Percentiles rank a stretch among this genome's conserved stretches.
Conservation (phyloP, 2,888 invertebrate species). For the Philaethria dido region DNA sequence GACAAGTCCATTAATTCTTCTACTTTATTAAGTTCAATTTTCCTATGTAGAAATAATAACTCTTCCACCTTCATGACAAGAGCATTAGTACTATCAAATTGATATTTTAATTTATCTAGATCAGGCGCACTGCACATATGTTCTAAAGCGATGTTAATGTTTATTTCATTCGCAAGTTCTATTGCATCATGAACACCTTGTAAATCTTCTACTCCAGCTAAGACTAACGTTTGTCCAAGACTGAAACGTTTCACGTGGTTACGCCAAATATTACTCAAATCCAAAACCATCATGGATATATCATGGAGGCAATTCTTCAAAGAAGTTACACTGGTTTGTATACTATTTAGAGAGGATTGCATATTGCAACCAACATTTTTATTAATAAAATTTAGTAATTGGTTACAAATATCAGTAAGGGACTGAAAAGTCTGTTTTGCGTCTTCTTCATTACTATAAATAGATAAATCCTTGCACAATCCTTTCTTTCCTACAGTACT, state of each 20-base stretch:
- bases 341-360: neutral
- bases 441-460: neutral
- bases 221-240: slow-evolving; percentile 65
- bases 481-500: neutral
- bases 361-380: slow-evolving; percentile 3
- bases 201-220: slow-evolving; percentile 71
- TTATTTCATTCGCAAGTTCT: slow-evolving; percentile 63
- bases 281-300: slow-evolving; percentile 61
- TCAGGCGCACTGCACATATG: slow-evolving; percentile 61
- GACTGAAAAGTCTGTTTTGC: slow-evolving; percentile 4
- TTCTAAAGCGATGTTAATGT: slow-evolving; percentile 64
- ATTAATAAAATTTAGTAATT: slow-evolving; percentile 1
- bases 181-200: slow-evolving; percentile 62
- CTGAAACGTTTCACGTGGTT: slow-evolving; percentile 66
- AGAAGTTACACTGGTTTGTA: slow-evolving; percentile 61
- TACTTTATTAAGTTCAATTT: slow-evolving; percentile 60
- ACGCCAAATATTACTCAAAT: slow-evolving; percentile 70
- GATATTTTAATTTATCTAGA: slow-evolving; percentile 58
- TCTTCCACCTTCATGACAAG: slow-evolving; percentile 58
- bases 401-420: neutral
- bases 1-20: slow-evolving; percentile 64
- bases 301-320: slow-evolving; percentile 64
- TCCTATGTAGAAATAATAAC: slow-evolving; percentile 60
- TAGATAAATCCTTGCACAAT: neutral
- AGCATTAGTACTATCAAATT: slow-evolving; percentile 50